Evolutionary conservation across 2,113 vertebrate genomes (phyloP).

Genomic region (Electrona antarctica): DNA sequence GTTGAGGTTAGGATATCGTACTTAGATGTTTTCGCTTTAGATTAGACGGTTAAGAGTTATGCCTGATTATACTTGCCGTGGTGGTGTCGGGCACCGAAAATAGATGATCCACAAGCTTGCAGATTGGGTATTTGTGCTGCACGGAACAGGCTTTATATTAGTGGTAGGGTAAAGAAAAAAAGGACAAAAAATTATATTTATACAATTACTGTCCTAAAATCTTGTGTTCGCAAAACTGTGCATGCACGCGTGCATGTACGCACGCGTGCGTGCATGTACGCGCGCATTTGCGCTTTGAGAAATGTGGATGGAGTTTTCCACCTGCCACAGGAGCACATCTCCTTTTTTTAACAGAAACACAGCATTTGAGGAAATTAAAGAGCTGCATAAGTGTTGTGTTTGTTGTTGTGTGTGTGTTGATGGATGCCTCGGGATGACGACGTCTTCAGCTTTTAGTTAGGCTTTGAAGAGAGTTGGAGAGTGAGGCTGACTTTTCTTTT

Average conservation of each 20-base stretch:
- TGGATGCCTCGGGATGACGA: conserved; percentile 62
- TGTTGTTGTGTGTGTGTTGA: conserved; percentile 67
- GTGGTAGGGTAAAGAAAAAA: too few species aligned
- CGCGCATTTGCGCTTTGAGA: conserved; percentile 50
- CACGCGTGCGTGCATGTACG: not conserved
- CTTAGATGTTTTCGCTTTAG: too few species aligned
- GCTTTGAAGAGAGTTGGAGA: conserved; percentile 71
- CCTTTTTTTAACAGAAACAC: conserved; percentile 54
- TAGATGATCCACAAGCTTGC: too few species aligned
- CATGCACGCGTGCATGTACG: not conserved
- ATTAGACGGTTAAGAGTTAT: too few species aligned
- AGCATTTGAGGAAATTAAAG: conserved; percentile 68
- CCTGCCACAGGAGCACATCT: conserved; percentile 38
- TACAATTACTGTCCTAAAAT: too few species aligned
- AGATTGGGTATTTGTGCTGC: too few species aligned
- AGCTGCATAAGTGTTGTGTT: conserved; percentile 65
- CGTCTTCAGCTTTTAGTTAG: conserved; percentile 39
- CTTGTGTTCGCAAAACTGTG: not conserved
- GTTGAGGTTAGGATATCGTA: too few species aligned
- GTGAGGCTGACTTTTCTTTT: conserved; percentile 34
- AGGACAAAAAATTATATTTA: too few species aligned
- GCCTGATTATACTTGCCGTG: too few species aligned
- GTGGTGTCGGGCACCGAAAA: too few species aligned
- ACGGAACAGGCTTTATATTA: too few species aligned
- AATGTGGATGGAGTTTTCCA: conserved; percentile 50